Base-by-base conservation (phyloP, 1,140 invertebrate genomes). In the Cydia pomonella region DNA sequence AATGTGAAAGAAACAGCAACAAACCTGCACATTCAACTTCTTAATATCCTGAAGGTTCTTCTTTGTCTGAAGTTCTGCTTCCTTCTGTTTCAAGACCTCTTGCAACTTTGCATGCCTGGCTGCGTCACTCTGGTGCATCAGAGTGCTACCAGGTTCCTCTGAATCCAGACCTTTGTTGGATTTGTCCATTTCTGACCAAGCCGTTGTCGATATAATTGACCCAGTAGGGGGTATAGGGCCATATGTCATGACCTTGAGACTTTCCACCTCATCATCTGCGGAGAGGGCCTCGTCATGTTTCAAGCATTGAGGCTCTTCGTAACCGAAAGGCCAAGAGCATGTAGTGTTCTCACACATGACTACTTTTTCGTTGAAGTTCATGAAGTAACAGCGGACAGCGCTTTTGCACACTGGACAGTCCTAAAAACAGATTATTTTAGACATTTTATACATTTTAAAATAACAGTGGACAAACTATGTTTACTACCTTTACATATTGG, bases 251-350 rank as follows among this genome's bases (percentile, higher is more conserved):
- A 12, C 33, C 75, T n/a, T 72, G 69, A 33, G 77, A 25, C 79
- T 64, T 25, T 78, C 78, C 6, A 75, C 73, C 6, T 79, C 76
- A 72, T 86, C 87, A 53, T 74, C 72, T 4, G 50, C 76, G 3
- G 79, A 2, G 7, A 63, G 71, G 2, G 80, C 80, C 25, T 82
- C 77, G 16, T 89, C 85, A 10, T 81, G 74, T 72, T 77, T 75
- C 1, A 85, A 59, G 74, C 86, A 85, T 74, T 87, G 73, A 1
- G 90, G 38, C 3, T 90, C 80, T 64, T 89, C 85, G 71, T 87
- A 80, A 0, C 87, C 89, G 84, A 92, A 93, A 62, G 92, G 92
- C 78, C 83, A 93, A 10, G 87, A 84, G 77, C 92, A 93, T 44
- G 83, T 76, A 2, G 77, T 77, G 50, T 92, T 90, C 66, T 86